Evolutionary conservation across 2,113 vertebrate genomes (phyloP), one percentile per base, ranked within the genome.

Genomic region (Notiomystis cincta): DNA sequence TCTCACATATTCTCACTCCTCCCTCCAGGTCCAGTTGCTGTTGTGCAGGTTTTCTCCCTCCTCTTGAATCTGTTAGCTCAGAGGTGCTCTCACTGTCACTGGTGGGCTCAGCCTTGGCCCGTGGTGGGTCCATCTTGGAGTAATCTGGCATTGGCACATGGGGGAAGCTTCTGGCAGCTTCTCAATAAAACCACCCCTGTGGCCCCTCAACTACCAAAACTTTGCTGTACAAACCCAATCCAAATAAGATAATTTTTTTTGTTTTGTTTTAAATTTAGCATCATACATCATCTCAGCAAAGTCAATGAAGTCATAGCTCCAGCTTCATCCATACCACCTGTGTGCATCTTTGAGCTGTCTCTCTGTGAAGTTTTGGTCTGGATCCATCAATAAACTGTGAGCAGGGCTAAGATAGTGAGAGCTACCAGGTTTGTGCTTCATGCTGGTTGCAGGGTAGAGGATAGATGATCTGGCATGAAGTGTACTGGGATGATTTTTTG

Each of bases 141-240:
- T 15, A n/a, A 33, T 17, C 53, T 28, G 72, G 14, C 0, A 0
- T 3, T 67, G 45, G 23, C 38, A 37, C 4, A 13, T 5, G 23
- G 54, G 23, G 2, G 3, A 61, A 69, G 8, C 15, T 78, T 24
- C 38, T 25, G 20, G 28, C 30, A 54, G 20, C 24, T 21, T 24
- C 56, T 70, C n/a, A 61, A 7, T n/a, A 40, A 50, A 45, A 7
- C 3, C 28, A 38, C 13, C 20, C 12, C 54, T 53, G 19, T 11
- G 45, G 18, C n/a, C 28, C 28, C 28, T 38, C 40, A 54, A 6
- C 18, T 44, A 45, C 17, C 14, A 51, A 27, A 70, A 3, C n/a
- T 77, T 51, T 48, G 11, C 47, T 7, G 18, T 10, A 18, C 7
- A 42, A 62, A 42, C 48, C 21, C 25, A 83, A 81, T 61, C 17